These are phyloP conservation scores for Apocheima hispidaria DNA, from an alignment of 2,888 invertebrate genomes.

Conservation along the genomic window DNA sequence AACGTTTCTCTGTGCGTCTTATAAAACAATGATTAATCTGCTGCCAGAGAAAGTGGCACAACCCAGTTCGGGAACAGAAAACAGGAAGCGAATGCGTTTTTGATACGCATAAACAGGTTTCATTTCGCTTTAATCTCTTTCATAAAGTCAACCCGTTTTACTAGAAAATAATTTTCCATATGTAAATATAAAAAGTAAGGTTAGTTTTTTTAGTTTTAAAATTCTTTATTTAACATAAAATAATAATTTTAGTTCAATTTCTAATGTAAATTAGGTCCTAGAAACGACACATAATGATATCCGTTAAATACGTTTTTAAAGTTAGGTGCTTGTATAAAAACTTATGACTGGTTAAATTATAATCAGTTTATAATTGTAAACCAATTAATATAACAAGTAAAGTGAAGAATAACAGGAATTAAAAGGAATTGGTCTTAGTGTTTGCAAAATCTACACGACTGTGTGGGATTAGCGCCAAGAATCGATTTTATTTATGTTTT, in stretches of 20 bases:
- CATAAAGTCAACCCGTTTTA: constrained; percentile 8
- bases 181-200: not conserved
- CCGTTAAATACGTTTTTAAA: too few species aligned
- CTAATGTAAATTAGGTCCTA: too few species aligned
- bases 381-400: too few species aligned
- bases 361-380: too few species aligned
- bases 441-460: not conserved
- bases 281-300: too few species aligned
- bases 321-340: too few species aligned
- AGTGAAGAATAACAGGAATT: too few species aligned
- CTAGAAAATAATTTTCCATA: not conserved
- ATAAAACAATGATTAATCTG: constrained; percentile 20
- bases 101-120: constrained; percentile 26
- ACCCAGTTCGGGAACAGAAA: constrained; percentile 68
- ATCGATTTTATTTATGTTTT: not conserved
- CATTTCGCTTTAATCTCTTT: constrained; percentile 9
- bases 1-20: constrained; percentile 27
- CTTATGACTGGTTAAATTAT: too few species aligned
- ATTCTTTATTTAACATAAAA: too few species aligned
- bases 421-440: too few species aligned
- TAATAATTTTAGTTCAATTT: too few species aligned
- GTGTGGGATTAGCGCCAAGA: not conserved
- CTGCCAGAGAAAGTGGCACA: constrained; percentile 67
- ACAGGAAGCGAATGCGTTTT: constrained; percentile 65
- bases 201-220: too few species aligned